Conservation (phyloP, 2,797 vertebrate species). For the Cryptoprocta ferox region DNA sequence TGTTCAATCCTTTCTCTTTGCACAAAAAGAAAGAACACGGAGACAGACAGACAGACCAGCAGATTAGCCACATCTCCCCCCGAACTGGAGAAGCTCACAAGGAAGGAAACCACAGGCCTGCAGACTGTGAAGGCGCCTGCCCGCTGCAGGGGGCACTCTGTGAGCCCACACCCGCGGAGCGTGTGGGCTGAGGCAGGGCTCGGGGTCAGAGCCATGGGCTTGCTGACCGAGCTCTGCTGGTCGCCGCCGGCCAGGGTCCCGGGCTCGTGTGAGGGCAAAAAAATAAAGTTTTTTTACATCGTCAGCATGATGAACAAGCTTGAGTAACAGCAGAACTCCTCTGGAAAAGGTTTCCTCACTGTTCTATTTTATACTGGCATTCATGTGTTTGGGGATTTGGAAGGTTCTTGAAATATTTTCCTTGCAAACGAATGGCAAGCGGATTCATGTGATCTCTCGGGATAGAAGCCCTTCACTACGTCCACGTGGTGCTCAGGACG, state of each 20-base stretch:
- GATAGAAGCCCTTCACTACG: not conserved
- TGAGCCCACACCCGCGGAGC: not conserved
- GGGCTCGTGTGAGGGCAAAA: not conserved
- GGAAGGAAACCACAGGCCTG: not conserved
- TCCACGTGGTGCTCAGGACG: not conserved
- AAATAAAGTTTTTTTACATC: not conserved
- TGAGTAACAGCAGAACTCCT: not conserved
- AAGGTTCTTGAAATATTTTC: not conserved
- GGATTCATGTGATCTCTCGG: not conserved
- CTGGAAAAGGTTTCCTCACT: not conserved
- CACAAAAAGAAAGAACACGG: not conserved
- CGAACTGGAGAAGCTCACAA: not conserved
- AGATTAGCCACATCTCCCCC: not conserved
- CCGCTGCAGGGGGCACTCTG: not conserved
- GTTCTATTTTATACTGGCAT: not conserved
- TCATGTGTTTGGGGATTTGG: not conserved
- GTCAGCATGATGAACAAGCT: not conserved
- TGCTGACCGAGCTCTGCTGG: not conserved
- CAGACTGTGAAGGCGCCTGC: not conserved
- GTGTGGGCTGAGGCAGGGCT: not conserved
- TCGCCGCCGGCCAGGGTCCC: not conserved
- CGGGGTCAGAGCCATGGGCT: not conserved
- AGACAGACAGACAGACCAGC: no score
- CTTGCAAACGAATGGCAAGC: not conserved
- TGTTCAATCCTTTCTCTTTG: not conserved